phyloP scores from a whole-genome alignment of 2,888 invertebrate genomes.

The Altica lythri region DNA sequence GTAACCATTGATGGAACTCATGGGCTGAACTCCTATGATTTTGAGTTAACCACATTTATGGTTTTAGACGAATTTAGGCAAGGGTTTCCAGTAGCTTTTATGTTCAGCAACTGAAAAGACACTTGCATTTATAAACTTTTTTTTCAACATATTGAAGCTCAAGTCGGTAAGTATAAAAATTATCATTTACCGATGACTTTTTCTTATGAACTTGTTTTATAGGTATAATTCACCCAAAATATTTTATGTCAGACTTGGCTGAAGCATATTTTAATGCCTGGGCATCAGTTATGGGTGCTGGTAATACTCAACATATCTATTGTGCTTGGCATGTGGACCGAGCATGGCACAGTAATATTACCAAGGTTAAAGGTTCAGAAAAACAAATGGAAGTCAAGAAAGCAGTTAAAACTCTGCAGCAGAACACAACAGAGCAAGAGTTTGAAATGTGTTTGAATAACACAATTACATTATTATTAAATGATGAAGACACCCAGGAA shows the following conservation, averaged over 20 bases:
- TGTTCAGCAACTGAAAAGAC: slow-evolving; percentile 15
- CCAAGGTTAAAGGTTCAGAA: slow-evolving; percentile 12
- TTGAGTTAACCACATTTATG: no score
- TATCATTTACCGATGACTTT: background rate
- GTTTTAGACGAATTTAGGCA: no score
- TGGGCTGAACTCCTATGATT: slow-evolving; percentile 18
- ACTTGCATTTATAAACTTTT: slow-evolving; percentile 16
- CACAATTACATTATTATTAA: background rate
- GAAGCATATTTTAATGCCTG: slow-evolving; percentile 28
- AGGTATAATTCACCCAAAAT: slow-evolving; percentile 17
- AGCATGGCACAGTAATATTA: slow-evolving; percentile 18
- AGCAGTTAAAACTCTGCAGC: slow-evolving; percentile 4
- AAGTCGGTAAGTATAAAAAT: slow-evolving; percentile 3
- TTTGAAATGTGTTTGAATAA: background rate
- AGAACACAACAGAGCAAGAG: background rate
- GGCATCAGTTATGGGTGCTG: slow-evolving; percentile 21
- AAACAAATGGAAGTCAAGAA: slow-evolving; percentile 11
- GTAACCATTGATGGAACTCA: no score
- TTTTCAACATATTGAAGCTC: slow-evolving; percentile 11
- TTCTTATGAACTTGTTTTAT: background rate
- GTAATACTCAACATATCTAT: slow-evolving; percentile 15
- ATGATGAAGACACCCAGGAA: background rate
- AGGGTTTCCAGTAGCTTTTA: no score
- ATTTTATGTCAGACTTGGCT: slow-evolving; percentile 32
- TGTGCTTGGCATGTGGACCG: slow-evolving; percentile 25